Conservation (phyloP, 2,797 vertebrate genomes). For the Eurystomus glaucurus region DNA sequence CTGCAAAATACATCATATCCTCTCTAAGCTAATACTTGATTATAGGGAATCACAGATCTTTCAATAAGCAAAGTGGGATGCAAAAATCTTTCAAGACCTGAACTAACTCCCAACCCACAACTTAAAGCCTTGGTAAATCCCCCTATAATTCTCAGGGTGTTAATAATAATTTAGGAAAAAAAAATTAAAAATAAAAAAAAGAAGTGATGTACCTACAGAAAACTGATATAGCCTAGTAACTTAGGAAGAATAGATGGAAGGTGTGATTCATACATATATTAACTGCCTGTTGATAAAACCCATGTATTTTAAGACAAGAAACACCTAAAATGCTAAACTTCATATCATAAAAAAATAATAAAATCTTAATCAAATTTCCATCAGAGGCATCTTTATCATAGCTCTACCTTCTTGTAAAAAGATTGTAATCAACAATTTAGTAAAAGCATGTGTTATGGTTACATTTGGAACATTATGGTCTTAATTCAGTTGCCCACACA, state of each 20-base stretch:
- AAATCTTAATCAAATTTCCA: background rate
- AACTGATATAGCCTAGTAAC: background rate
- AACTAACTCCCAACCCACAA: background rate
- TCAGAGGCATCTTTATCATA: background rate
- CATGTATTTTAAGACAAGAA: background rate
- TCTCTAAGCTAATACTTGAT: background rate
- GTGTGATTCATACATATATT: background rate
- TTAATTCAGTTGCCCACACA: accelerated
- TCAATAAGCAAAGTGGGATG: background rate
- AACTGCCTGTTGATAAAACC: background rate
- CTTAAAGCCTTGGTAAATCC: background rate
- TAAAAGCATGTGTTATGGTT: background rate
- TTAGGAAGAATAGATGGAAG: background rate
- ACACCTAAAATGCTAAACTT: accelerated
- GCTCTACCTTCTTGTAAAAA: background rate
- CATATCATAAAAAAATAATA: background rate
- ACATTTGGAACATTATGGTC: background rate
- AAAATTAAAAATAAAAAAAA: background rate
- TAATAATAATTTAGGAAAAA: background rate
- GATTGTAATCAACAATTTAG: background rate
- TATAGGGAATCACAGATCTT: background rate
- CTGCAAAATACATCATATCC: background rate
- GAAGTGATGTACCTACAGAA: background rate
- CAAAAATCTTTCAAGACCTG: background rate
- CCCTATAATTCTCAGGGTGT: background rate